Base-by-base conservation (phyloP, 2,797 vertebrate genomes). In the Pitangus sulphuratus region DNA sequence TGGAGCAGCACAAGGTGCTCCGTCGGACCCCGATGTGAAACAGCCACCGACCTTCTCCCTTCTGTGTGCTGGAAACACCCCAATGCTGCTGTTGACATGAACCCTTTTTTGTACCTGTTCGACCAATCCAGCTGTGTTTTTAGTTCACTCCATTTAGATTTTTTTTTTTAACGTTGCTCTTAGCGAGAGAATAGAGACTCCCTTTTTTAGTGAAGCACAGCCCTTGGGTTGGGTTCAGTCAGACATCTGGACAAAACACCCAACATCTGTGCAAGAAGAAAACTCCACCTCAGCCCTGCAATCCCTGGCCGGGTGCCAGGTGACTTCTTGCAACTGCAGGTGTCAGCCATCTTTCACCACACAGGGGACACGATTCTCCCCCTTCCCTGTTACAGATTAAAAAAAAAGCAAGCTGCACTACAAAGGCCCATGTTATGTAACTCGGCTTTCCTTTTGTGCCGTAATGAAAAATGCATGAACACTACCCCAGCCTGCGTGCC, bases 371-470 rank as follows among this genome's bases (percentile, higher is more conserved):
- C 15, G 0, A 25, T 20, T 92, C 45, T 5, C 37, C 65, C 80
- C 58, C 64, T 62, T 69, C 58, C 12, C 94, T 87, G 82, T 71
- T 70, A 86, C 76, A 56, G 78, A 64, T 68, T 65, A 4, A 64
- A 88, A 64, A 64, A 88, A 72, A 35, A 75, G 92, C 54, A 94
- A 91, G 93, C 92, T 92, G 95, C 91, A 75, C 89, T 86, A 86
- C 95, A 92, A 78, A 93, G 87, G 58, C 58, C 66, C 2, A 0
- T 15, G 50, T 93, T 94, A 89, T 20, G 13, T 93, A 94, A 95
- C 88, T 62, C 11, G 0, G 9, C 71, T 83, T 89, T 20, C 81
- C 82, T 92, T 97, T 91, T 93, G 91, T 95, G 51, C 81, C 35
- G 5, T 26, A 48, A 79, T 95, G 57, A 95, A 93, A 96, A 96